These are phyloP conservation scores for Sycobia sp. DNA, from an alignment of 1,140 invertebrate genomes.

Conservation along the genomic window DNA sequence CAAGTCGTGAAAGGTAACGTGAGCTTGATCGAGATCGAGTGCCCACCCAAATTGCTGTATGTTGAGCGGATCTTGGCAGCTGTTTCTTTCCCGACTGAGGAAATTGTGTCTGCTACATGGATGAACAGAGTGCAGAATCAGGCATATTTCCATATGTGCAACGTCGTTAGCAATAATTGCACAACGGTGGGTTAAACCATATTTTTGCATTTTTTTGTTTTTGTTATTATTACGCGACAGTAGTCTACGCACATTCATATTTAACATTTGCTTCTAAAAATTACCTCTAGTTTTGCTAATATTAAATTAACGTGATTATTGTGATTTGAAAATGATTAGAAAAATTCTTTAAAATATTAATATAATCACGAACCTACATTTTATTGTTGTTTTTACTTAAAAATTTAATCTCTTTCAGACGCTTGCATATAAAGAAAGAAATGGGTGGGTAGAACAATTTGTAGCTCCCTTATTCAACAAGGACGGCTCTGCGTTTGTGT, in stretches of 20 bases:
- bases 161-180: constrained; percentile 59
- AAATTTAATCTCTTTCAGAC: too few relatives aligned
- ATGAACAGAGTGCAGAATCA: constrained; percentile 85
- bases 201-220: too few relatives aligned
- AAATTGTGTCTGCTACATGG: constrained; percentile 77
- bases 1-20: constrained; percentile 48
- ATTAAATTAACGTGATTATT: too few relatives aligned
- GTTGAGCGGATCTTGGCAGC: constrained; percentile 72
- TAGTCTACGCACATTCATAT: too few relatives aligned
- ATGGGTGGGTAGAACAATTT: constrained; percentile 75
- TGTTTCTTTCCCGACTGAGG: constrained; percentile 78
- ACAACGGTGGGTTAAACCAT: constrained; percentile 51
- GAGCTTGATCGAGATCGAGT: constrained; percentile 62
- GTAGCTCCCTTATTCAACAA: constrained; percentile 67
- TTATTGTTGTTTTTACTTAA: too few relatives aligned
- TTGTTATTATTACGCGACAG: too few relatives aligned
- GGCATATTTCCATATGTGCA: constrained; percentile 64
- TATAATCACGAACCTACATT: too few relatives aligned
- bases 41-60: constrained; percentile 48
- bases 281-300: too few relatives aligned
- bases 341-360: too few relatives aligned
- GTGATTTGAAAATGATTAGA: too few relatives aligned
- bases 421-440: constrained; percentile 53
- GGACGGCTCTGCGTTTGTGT: constrained; percentile 63
- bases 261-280: too few relatives aligned